Conservation (phyloP, 2,113 vertebrate species). For the Paramormyrops kingsleyae region DNA sequence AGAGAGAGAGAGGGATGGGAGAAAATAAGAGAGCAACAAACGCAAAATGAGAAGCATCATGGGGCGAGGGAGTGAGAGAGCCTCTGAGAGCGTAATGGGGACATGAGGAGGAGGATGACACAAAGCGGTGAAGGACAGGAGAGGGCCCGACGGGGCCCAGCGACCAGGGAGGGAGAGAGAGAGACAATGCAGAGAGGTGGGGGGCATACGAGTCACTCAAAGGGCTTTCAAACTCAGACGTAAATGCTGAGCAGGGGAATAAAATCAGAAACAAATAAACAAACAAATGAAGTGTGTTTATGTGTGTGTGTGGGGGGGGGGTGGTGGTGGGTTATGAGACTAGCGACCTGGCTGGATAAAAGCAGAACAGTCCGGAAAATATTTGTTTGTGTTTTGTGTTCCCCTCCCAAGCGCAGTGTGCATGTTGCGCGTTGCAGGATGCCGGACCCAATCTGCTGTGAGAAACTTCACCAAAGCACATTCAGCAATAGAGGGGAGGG, state of each 20-base stretch:
- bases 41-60: conserved; percentile 36
- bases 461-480: neutral
- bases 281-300: neutral
- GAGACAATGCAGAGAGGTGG: conserved; percentile 32
- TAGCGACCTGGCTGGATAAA: neutral
- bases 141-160: neutral
- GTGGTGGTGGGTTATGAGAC: neutral
- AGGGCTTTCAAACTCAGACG: neutral
- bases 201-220: neutral
- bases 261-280: neutral
- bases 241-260: neutral
- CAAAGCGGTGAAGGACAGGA: neutral
- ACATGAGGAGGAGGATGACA: neutral
- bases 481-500: neutral
- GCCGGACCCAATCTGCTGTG: neutral
- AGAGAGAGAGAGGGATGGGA: conserved; percentile 12
- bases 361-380: neutral
- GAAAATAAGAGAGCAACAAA: conserved; percentile 22
- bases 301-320: neutral
- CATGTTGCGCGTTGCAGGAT: neutral
- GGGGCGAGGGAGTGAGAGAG: conserved; percentile 38
- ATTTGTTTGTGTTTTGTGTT: neutral
- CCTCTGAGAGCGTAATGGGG: neutral
- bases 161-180: neutral
- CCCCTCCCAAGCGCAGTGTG: neutral